Conservation (phyloP, 2,888 invertebrate genomes). For the Lithophane leautieri region DNA sequence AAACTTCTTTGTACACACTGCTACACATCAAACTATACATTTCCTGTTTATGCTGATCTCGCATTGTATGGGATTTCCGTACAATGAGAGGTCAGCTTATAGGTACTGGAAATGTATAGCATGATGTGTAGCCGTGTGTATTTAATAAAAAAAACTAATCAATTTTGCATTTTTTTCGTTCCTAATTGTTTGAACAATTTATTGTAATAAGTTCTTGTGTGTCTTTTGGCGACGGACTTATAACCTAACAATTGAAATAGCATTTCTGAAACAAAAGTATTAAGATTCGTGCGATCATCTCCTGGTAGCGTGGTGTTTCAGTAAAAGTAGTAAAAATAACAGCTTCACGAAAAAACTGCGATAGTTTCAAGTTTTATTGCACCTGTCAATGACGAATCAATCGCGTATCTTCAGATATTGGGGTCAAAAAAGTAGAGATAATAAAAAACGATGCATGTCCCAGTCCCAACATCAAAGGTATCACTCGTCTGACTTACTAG, state of each 20-base stretch:
- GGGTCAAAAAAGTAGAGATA: constrained; percentile 44
- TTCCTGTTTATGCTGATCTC: no score
- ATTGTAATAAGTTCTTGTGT: neutral
- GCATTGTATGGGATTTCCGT: no score
- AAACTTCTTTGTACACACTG: no score
- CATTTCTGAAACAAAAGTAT: neutral
- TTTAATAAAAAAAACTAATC: neutral
- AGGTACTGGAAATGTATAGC: no score
- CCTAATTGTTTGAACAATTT: neutral
- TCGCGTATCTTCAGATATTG: constrained; percentile 27
- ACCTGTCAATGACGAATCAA: constrained; percentile 31
- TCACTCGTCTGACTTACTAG: constrained; percentile 56
- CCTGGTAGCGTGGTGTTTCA: neutral
- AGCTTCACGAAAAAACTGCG: neutral
- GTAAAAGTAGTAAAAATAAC: constrained; percentile 32
- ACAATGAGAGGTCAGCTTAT: no score
- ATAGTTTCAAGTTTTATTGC: constrained; percentile 9
- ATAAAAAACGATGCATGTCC: constrained; percentile 11
- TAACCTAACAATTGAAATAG: constrained; percentile 16
- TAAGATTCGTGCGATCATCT: constrained; percentile 12
- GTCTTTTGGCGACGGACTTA: neutral
- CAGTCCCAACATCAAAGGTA: constrained; percentile 38
- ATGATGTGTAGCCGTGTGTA: no score
- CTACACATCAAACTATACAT: no score
- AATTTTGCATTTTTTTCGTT: neutral